A percentile compares a stretch with the other conserved stretches of the same genome.
Conservation (phyloP, 2,888 invertebrate species). For the Plusia festucae region DNA sequence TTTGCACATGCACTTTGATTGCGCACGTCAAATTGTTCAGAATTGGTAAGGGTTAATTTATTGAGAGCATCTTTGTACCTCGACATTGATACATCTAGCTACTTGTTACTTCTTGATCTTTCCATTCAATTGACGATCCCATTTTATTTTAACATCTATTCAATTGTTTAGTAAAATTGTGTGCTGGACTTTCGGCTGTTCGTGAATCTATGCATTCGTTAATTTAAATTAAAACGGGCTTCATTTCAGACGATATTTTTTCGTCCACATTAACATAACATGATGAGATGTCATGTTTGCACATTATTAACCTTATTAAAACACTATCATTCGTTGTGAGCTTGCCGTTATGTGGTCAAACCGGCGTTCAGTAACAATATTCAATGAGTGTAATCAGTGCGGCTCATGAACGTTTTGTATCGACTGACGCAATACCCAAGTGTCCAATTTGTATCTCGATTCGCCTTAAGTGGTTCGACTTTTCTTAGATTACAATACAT, state of each 20-base stretch:
- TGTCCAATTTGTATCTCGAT: conserved; percentile 86
- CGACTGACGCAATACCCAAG: conserved; percentile 85
- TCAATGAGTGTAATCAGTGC: conserved; percentile 84
- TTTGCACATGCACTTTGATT: conserved; percentile 62
- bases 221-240: conserved; percentile 52
- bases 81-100: conserved; percentile 29
- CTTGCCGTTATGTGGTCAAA: conserved; percentile 81
- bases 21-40: conserved; percentile 53
- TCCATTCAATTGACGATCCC: conserved; percentile 11
- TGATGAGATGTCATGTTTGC: conserved; percentile 67
- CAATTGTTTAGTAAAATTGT: neutral
- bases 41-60: conserved; percentile 54
- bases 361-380: conserved; percentile 72
- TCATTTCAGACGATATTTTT: conserved; percentile 56
- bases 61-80: conserved; percentile 25
- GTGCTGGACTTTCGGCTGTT: conserved; percentile 22
- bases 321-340: conserved; percentile 72
- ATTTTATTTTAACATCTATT: neutral
- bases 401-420: conserved; percentile 77
- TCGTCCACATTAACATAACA: conserved; percentile 53
- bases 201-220: conserved; percentile 36
- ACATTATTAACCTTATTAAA: conserved; percentile 81
- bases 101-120: conserved; percentile 36
- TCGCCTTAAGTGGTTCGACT: conserved; percentile 84
- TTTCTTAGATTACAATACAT: conserved; percentile 82